A percentile compares a stretch with the other conserved stretches of the same genome.
These are phyloP conservation scores for Deilephila porcellus DNA, from an alignment of 2,888 invertebrate species.

Conservation along the genomic window DNA sequence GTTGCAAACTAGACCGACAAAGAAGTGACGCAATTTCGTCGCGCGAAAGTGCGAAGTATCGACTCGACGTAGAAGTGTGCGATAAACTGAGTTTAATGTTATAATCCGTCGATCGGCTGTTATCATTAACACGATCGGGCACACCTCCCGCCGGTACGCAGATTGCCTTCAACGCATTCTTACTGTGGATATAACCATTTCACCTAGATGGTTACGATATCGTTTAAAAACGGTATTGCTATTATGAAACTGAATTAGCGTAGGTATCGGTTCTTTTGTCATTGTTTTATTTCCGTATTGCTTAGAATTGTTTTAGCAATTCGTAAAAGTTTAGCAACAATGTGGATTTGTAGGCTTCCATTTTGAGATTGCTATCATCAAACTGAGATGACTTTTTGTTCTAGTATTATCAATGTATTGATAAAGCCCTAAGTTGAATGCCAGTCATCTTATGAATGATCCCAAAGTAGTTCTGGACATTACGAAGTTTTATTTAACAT, in stretches of 20 bases:
- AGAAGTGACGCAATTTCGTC: constrained; percentile 54
- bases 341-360: too few relatives aligned
- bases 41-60: constrained; percentile 66
- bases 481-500: too few relatives aligned
- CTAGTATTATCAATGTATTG: too few relatives aligned
- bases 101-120: constrained; percentile 79
- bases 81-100: constrained; percentile 79
- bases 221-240: background rate
- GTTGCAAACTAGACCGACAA: constrained; percentile 37
- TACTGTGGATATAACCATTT: constrained; percentile 65
- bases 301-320: background rate
- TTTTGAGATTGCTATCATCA: too few relatives aligned
- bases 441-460: too few relatives aligned
- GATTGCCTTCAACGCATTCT: constrained; percentile 72
- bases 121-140: constrained; percentile 80
- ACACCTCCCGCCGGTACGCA: constrained; percentile 79
- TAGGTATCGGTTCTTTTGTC: background rate
- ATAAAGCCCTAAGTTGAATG: too few relatives aligned
- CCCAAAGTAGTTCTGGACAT: too few relatives aligned
- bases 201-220: background rate
- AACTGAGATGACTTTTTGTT: too few relatives aligned
- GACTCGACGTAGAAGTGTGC: constrained; percentile 48
- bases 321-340: background rate
- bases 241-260: constrained; percentile 1
- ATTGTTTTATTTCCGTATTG: background rate